Evolutionary conservation across 2,888 invertebrate genomes (phyloP), one percentile per base, ranked within the genome.

Genomic region (Stratiomys singularior): DNA sequence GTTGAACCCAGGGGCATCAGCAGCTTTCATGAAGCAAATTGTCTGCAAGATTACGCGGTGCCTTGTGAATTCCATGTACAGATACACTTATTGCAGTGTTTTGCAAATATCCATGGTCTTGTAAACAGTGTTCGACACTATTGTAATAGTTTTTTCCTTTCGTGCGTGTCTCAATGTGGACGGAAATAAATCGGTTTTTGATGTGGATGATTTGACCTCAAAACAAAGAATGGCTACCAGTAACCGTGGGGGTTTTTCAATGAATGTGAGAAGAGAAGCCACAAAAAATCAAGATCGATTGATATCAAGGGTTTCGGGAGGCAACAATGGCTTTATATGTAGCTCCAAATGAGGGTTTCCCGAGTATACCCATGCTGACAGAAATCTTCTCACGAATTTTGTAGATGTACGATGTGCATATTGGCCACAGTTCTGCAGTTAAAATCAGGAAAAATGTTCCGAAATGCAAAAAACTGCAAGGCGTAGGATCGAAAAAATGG

Each of bases 31-130:
- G 11, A 67, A 23, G 58, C 23, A 60, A 60, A 21, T 60, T 60
- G 56, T 1, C 30, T 63, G 23, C 25, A 27, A 23, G 9, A 63
- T 63, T 5, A 13, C 30, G 13, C 9, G n/a, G 3, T 66, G 64
- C 15, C 15, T 66, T 30, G 63, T n/a, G 30, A 15, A n/a, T 15
- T 28, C 21, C n/a, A 13, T 30, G n/a, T n/a, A 66, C 7, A 67
- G 18, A 18, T 37, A 18, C 21, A 67, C 7, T 25, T 66, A 21
- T 30, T 30, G 30, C 44, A 44, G 44, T 11, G 44, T 11, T 30
- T 67, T 23, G 67, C 67, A 44, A 44, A 7, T 44, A 67, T 52
- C 15, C 52, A 52, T 52, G 52, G 52, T 52, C 52, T 52, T 9
- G 52, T n/a, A 52, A 52, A 52, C 52, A 52, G 15, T 4, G 52